Percentiles rank a stretch among this genome's conserved stretches.
Conservation (phyloP, 1,140 invertebrate genomes). For the Drosophila tani region DNA sequence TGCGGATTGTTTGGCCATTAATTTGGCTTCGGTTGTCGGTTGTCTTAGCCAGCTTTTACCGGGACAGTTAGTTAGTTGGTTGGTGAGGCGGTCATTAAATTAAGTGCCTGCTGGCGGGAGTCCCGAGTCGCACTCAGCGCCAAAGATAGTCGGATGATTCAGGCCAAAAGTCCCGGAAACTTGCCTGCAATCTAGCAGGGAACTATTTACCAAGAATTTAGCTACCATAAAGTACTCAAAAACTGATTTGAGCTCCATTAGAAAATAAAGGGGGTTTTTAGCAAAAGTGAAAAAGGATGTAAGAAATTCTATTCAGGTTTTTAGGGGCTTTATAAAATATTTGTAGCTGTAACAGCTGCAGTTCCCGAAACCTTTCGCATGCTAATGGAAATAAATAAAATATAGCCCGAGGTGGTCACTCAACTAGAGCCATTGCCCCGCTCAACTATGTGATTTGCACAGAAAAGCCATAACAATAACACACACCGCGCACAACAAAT, state of each 20-base stretch:
- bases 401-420: slow-evolving; percentile 10
- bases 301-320: background rate
- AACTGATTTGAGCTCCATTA: background rate
- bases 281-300: background rate
- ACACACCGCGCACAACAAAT: background rate
- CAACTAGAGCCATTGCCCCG: slow-evolving; percentile 7
- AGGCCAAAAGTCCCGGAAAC: slow-evolving; percentile 2
- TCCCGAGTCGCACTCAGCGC: background rate
- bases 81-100: slow-evolving; percentile 58
- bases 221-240: background rate
- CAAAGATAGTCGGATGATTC: slow-evolving; percentile 34
- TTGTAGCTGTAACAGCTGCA: background rate
- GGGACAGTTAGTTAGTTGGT: slow-evolving; percentile 33
- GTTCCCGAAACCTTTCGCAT: slow-evolving; percentile 1
- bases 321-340: background rate
- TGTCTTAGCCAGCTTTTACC: slow-evolving; percentile 28
- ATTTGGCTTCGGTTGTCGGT: slow-evolving; percentile 34
- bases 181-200: background rate
- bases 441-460: slow-evolving; percentile 9
- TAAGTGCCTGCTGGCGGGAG: slow-evolving; percentile 61
- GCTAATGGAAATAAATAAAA: background rate
- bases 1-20: slow-evolving; percentile 58
- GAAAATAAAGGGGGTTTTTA: background rate
- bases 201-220: background rate
- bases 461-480: slow-evolving; percentile 31